A percentile compares a stretch with the other conserved stretches of the same genome.
These are phyloP conservation scores for Chelmon rostratus DNA, from an alignment of 2,797 vertebrate genomes.

Conservation along the genomic window DNA sequence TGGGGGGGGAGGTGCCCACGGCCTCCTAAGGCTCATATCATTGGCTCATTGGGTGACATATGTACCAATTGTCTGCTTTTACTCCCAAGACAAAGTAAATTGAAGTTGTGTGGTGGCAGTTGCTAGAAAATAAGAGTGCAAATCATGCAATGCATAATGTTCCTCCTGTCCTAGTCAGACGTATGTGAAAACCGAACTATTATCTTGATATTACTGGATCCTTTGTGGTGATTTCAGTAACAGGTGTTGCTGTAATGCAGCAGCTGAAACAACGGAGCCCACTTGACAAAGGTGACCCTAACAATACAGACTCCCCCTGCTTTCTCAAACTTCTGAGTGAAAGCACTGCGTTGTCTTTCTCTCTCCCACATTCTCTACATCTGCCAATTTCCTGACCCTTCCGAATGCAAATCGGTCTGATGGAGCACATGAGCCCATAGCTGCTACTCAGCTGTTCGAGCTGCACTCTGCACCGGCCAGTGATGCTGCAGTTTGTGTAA, in stretches of 20 bases:
- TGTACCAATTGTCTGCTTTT: slow-evolving; percentile 51
- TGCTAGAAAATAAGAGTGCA: slow-evolving; percentile 6
- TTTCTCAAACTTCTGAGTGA: slow-evolving; percentile 57
- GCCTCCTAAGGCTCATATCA: slow-evolving; percentile 38
- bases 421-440: slow-evolving; percentile 34
- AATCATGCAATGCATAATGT: not conserved
- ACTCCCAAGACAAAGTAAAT: slow-evolving; percentile 43
- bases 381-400: slow-evolving; percentile 83
- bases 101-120: slow-evolving; percentile 13
- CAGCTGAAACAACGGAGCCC: slow-evolving; percentile 55
- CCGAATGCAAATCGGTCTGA: slow-evolving; percentile 81
- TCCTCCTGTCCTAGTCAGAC: not conserved
- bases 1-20: slow-evolving; percentile 47
- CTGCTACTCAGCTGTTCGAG: slow-evolving; percentile 51
- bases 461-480: slow-evolving; percentile 32
- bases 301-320: slow-evolving; percentile 46
- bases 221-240: slow-evolving; percentile 48
- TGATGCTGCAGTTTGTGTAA: slow-evolving; percentile 68
- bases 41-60: slow-evolving; percentile 52
- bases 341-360: slow-evolving; percentile 71
- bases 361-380: slow-evolving; percentile 75
- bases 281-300: slow-evolving; percentile 72
- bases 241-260: slow-evolving; percentile 67
- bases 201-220: not conserved
- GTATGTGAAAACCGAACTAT: not conserved